Base-by-base conservation (phyloP, 2,797 vertebrate species). In the Sebastes flavidus region DNA sequence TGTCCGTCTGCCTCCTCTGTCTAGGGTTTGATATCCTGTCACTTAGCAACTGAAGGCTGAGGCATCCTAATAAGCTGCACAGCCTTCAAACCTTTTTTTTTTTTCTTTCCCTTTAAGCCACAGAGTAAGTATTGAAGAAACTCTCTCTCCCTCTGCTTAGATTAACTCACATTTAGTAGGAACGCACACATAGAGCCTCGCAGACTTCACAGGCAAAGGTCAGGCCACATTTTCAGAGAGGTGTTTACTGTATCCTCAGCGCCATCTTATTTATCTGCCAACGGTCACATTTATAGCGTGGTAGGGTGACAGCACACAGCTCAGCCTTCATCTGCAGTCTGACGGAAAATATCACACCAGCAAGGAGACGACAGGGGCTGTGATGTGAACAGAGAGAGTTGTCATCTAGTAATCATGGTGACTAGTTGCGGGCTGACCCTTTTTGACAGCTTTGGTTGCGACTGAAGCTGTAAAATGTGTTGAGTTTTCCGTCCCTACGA, bases 11-110 rank as follows among this genome's bases (percentile, higher is more conserved):
- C 49, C 65, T 72, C 46, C 12, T 58, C 67, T 38, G 75, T 75
- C 27, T 14, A 25, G 20, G 30, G 60, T 81, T 81, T 67, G 34
- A 72, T 73, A 60, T 65, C 13, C 59, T 4, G 70, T 86, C 82
- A 81, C 77, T 84, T 84, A 84, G 85, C 88, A 88, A 85, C 85
- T 80, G 76, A 76, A 80, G 72, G 25, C 77, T 79, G 56, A 65
- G 79, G 70, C 75, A 80, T 49, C 67, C 24, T 75, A 59, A 81
- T 80, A 65, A 66, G 46, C 58, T 74, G 18, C 60, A 14, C 58
- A 84, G 78, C 34, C 54, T 70, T 82, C 34, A 62, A 42, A 78
- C 65, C 34, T 61, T 66, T 72, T 69, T 69, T 65, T 65, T 66
- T 69, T 65, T 66, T 72, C 18, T 69, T 65, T 65, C 29, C 54